Base-by-base conservation (phyloP, 2,797 vertebrate species). In the Sitta carolinensis region DNA sequence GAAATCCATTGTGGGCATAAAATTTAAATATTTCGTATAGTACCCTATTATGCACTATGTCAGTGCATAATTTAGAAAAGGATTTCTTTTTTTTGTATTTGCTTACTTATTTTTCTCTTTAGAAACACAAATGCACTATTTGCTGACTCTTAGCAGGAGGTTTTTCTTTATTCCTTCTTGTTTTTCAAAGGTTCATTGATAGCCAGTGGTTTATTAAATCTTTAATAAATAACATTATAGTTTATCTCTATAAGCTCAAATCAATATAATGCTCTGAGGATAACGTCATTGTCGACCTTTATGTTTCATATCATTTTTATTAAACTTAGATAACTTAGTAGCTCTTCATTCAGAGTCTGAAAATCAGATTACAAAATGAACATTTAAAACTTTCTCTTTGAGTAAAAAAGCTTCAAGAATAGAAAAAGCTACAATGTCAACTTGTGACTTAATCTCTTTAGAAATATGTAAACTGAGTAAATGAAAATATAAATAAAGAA, bases 151-250 rank as follows among this genome's bases (percentile, higher is more conserved):
- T 67, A 72, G 25, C 4, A 48, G 20, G 20, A 62, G n/a, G 3
- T 4, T 50, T 50, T 63, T 51, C 52, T 69, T 81, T 84, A 55
- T 61, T 42, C 22, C 14, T 64, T 80, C 42, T 59, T 62, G n/a
- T 62, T 93, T 67, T 55, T 61, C 70, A 90, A 48, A 75, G 7
- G 18, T 42, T 58, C 34, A 45, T 63, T 90, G 42, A 50, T 52
- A 95, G n/a, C 25, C 43, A 52, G 42, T 36, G 14, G 50, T 82
- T 96, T 96, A 97, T 94, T 87, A 94, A 94, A 94, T 91, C 76
- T 94, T 94, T 95, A 88, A 94, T 94, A 97, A 95, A 94, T 81
- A 92, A 74, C 14, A 63, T 90, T 91, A 81, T 54, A 74, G 2
- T 20, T 95, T 92, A 91, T 81, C 67, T 89, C 34, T 88, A n/a